These are phyloP conservation scores for Celastrina argiolus DNA, from an alignment of 2,888 invertebrate genomes.

Conservation along the genomic window DNA sequence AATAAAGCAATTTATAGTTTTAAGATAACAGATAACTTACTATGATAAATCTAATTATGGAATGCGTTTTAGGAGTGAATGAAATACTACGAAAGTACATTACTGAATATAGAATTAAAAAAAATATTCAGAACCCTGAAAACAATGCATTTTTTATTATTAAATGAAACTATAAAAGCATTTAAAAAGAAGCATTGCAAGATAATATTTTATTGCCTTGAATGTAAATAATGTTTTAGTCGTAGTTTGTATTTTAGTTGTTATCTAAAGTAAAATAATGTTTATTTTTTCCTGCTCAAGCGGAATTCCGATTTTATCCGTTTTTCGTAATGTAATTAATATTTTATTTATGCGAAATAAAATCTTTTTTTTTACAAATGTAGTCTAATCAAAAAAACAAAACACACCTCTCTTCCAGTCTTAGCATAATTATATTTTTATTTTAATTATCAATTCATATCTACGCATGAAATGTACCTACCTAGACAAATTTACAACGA, in stretches of 20 bases:
- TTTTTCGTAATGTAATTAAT: neutral
- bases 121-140: neutral
- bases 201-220: neutral
- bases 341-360: too few relatives aligned
- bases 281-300: neutral
- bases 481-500: neutral
- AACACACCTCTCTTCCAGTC: neutral
- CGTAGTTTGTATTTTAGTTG: neutral
- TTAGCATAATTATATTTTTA: neutral
- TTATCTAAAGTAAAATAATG: neutral
- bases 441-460: neutral
- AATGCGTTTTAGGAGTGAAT: slow-evolving; percentile 29
- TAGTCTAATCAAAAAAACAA: neutral
- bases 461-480: neutral
- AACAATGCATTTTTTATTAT: neutral
- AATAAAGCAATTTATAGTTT: slow-evolving; percentile 58
- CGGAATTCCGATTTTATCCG: neutral
- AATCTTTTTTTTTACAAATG: neutral
- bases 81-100: slow-evolving; percentile 24
- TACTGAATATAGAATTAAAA: slow-evolving; percentile 4
- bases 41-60: slow-evolving; percentile 35
- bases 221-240: neutral
- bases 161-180: neutral
- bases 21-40: slow-evolving; percentile 53
- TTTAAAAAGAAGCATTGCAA: neutral